Evolutionary conservation across 2,888 invertebrate species (phyloP).

Genomic region (Zaprionus obscuricornis): DNA sequence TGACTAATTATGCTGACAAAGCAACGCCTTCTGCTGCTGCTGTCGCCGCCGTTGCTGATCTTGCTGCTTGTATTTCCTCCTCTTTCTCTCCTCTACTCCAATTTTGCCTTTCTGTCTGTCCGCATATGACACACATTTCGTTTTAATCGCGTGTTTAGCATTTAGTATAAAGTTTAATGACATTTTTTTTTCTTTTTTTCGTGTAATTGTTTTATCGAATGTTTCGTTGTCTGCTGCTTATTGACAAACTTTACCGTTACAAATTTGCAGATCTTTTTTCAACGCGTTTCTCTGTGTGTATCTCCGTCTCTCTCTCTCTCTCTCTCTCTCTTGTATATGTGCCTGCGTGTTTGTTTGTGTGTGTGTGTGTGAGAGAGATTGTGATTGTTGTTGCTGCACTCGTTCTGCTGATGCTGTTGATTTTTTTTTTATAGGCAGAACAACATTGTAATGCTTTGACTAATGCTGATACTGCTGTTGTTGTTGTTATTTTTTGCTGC

Average conservation of each 20-base stretch:
- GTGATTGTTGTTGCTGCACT: slow-evolving; percentile 9
- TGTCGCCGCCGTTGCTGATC: not conserved
- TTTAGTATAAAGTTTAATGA: slow-evolving; percentile 43
- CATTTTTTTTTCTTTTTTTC: slow-evolving; percentile 19
- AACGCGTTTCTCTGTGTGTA: no score
- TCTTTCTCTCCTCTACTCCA: not conserved
- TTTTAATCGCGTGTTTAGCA: slow-evolving; percentile 43
- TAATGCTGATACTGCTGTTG: slow-evolving; percentile 12
- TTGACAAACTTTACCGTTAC: slow-evolving; percentile 12
- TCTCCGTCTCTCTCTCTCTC: no score
- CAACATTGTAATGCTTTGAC: slow-evolving; percentile 31
- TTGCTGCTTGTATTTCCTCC: not conserved
- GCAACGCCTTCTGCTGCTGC: not conserved
- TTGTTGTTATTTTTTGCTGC: slow-evolving; percentile 6
- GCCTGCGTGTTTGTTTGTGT: not conserved
- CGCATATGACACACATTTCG: slow-evolving; percentile 35
- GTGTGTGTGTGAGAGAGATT: not conserved
- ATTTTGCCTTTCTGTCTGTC: slow-evolving; percentile 1
- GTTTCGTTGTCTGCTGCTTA: slow-evolving; percentile 9
- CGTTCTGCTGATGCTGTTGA: slow-evolving; percentile 11
- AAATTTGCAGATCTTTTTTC: no score
- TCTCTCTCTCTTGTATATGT: no score
- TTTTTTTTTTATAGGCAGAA: slow-evolving; percentile 28
- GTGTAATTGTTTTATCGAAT: not conserved
- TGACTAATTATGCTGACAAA: slow-evolving; percentile 32